These are phyloP conservation scores for Hirtodrosophila alboralis DNA, from an alignment of 2,888 invertebrate genomes.

Conservation along the genomic window DNA sequence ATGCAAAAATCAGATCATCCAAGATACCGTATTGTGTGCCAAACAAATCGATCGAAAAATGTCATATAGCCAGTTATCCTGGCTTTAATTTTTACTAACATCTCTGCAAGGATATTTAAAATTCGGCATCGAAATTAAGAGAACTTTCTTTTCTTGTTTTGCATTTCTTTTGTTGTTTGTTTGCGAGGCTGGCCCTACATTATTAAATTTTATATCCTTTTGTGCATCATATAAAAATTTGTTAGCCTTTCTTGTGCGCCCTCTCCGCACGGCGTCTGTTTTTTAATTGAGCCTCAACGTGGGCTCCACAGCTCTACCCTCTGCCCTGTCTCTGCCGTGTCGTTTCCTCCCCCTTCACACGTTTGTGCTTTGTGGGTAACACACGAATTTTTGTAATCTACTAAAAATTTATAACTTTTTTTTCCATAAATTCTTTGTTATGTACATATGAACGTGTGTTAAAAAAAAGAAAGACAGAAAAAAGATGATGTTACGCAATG, in stretches of 20 bases:
- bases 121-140: too few species aligned
- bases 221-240: slow-evolving; percentile 58
- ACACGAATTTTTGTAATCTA: slow-evolving; percentile 63
- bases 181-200: slow-evolving; percentile 52
- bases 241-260: slow-evolving; percentile 69
- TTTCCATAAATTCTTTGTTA: slow-evolving; percentile 36
- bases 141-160: slow-evolving; percentile 14
- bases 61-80: too few species aligned
- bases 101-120: too few species aligned
- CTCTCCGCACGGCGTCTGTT: slow-evolving; percentile 34
- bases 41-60: too few species aligned
- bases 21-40: too few species aligned
- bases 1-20: too few species aligned
- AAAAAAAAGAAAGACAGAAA: slow-evolving; percentile 11
- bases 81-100: too few species aligned
- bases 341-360: slow-evolving; percentile 23
- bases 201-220: slow-evolving; percentile 73
- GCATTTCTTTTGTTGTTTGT: slow-evolving; percentile 9
- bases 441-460: slow-evolving; percentile 43
- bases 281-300: slow-evolving; percentile 65
- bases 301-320: background rate
- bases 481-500: slow-evolving; percentile 33
- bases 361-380: slow-evolving; percentile 50
- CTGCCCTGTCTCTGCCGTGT: background rate
- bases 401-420: slow-evolving; percentile 70